These are phyloP conservation scores for Dasypolia templi DNA, from an alignment of 2,888 invertebrate species.

Conservation along the genomic window DNA sequence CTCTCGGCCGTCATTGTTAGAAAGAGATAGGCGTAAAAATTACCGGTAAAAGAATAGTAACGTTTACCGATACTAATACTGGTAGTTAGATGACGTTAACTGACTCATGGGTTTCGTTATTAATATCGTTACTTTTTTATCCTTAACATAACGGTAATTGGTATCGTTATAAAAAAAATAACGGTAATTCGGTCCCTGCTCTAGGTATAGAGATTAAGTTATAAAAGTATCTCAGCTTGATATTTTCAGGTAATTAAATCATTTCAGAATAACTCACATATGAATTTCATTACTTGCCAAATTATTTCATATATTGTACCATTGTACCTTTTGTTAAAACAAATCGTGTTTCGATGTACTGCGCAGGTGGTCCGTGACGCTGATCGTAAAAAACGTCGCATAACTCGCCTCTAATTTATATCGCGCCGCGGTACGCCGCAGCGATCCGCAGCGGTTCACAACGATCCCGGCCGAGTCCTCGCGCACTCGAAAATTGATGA, in stretches of 20 bases:
- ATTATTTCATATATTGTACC: slow-evolving; percentile 15
- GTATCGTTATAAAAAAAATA: too few species aligned
- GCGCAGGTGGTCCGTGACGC: slow-evolving; percentile 36
- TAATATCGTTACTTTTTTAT: too few species aligned
- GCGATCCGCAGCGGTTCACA: slow-evolving; percentile 20
- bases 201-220: neutral
- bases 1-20: too few species aligned
- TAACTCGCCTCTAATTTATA: slow-evolving; percentile 47
- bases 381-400: slow-evolving; percentile 43
- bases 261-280: neutral
- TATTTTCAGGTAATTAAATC: neutral
- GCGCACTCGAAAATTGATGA: slow-evolving; percentile 57
- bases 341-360: neutral
- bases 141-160: too few species aligned
- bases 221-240: slow-evolving; percentile 1
- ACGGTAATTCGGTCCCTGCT: too few species aligned
- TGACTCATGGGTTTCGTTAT: too few species aligned
- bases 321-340: too few species aligned
- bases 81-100: too few species aligned
- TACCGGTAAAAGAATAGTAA: too few species aligned
- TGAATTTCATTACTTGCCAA: slow-evolving; percentile 9
- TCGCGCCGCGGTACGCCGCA: slow-evolving; percentile 10
- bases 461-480: slow-evolving; percentile 15
- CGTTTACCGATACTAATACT: too few species aligned
- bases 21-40: too few species aligned